phyloP scores from a whole-genome alignment of 1,140 invertebrate species.

The Listronotus bonariensis region DNA sequence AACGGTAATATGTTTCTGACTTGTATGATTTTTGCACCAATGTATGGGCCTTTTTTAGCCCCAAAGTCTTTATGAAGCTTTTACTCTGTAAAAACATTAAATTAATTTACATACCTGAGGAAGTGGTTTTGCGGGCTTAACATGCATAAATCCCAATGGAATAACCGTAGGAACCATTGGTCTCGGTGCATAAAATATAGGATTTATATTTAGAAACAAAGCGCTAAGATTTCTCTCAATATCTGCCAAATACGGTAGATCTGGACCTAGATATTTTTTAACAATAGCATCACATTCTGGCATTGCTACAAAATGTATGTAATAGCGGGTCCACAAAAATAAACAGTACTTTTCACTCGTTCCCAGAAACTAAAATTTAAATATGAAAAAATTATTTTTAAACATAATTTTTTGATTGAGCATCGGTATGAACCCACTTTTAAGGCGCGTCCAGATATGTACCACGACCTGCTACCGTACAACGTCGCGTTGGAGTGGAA shows the following conservation, averaged over 20 bases:
- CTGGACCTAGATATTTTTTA: slow-evolving; percentile 54
- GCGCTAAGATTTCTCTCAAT: slow-evolving; percentile 58
- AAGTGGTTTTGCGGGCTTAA: slow-evolving; percentile 51
- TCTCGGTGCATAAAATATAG: slow-evolving; percentile 54
- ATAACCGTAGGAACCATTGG: slow-evolving; percentile 57
- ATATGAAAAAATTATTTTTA: too few species aligned
- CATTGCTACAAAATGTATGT: slow-evolving; percentile 37
- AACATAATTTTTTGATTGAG: too few species aligned
- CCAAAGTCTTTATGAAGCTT: too few species aligned
- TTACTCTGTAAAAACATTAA: too few species aligned
- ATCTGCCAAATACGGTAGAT: slow-evolving; percentile 55
- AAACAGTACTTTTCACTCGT: slow-evolving; percentile 19
- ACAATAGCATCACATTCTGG: slow-evolving; percentile 46
- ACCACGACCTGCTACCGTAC: too few species aligned
- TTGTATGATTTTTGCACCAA: too few species aligned
- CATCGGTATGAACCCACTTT: too few species aligned
- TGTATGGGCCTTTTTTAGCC: too few species aligned
- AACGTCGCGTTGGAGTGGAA: too few species aligned
- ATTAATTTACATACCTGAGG: slow-evolving; percentile 43
- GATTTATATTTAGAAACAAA: slow-evolving; percentile 59
- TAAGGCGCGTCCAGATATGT: too few species aligned
- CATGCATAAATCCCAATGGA: slow-evolving; percentile 58
- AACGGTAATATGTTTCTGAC: too few species aligned
- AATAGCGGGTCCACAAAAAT: slow-evolving; percentile 39
- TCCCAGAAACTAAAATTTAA: slow-evolving; percentile 9